These are phyloP conservation scores for Cyclopterus lumpus DNA, from an alignment of 2,797 vertebrate genomes.

Conservation along the genomic window DNA sequence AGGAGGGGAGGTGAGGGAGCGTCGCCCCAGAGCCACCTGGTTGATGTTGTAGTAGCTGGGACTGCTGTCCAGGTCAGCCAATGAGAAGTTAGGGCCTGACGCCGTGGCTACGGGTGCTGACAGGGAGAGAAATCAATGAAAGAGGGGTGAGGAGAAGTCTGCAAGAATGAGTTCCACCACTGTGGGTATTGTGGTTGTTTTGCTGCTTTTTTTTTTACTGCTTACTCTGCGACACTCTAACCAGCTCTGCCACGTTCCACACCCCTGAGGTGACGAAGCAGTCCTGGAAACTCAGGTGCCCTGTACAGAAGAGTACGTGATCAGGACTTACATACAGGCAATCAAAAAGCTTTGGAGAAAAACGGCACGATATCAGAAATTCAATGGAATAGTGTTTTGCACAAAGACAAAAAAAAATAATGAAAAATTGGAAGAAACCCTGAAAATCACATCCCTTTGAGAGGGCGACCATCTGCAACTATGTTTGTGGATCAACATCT, in stretches of 20 bases:
- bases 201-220: slow-evolving; percentile 28
- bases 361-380: slow-evolving; percentile 18
- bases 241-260: slow-evolving; percentile 93
- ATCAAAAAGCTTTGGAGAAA: not conserved
- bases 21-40: slow-evolving; percentile 91
- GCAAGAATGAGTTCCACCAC: not conserved
- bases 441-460: slow-evolving; percentile 43
- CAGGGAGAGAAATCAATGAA: not conserved
- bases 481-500: slow-evolving; percentile 65
- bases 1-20: slow-evolving; percentile 93
- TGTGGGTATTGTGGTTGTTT: not conserved
- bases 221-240: slow-evolving; percentile 94
- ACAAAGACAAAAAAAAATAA: not conserved
- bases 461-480: slow-evolving; percentile 60
- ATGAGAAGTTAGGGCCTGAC: slow-evolving; percentile 94
- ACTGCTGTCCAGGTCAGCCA: slow-evolving; percentile 95
- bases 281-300: slow-evolving; percentile 95
- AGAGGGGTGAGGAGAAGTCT: not conserved
- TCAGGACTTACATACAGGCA: slow-evolving; percentile 1
- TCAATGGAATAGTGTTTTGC: slow-evolving; percentile 9
- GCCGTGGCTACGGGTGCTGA: slow-evolving; percentile 94
- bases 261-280: slow-evolving; percentile 96
- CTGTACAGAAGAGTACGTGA: slow-evolving; percentile 64
- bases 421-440: slow-evolving; percentile 1
- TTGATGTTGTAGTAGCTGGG: slow-evolving; percentile 98